These are phyloP conservation scores for Brachyptera risi DNA, from an alignment of 2,888 invertebrate species.

Conservation along the genomic window DNA sequence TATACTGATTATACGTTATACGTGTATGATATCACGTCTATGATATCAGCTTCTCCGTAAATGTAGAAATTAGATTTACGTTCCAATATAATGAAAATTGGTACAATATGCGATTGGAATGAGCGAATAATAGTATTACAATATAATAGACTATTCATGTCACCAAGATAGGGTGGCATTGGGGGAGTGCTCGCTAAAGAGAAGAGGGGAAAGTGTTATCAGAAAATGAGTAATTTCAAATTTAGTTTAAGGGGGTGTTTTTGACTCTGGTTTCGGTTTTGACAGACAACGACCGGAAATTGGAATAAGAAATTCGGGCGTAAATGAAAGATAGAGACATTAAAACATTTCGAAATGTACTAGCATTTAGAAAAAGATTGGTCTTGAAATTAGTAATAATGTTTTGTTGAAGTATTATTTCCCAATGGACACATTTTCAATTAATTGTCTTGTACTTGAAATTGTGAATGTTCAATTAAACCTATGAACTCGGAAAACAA, in stretches of 20 bases:
- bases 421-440: too few relatives aligned
- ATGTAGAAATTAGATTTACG: conserved; percentile 31
- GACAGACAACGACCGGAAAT: conserved; percentile 35
- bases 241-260: conserved; percentile 21
- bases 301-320: conserved; percentile 36
- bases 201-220: conserved; percentile 28
- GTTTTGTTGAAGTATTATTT: background rate
- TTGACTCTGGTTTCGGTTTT: conserved; percentile 26
- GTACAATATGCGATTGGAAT: conserved; percentile 29
- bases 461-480: too few relatives aligned
- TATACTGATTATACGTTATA: background rate
- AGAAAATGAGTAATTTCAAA: conserved; percentile 35
- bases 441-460: too few relatives aligned
- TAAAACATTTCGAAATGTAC: background rate
- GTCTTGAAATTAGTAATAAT: too few relatives aligned
- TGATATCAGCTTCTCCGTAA: conserved; percentile 1
- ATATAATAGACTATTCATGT: conserved; percentile 32
- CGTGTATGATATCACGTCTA: background rate
- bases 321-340: conserved; percentile 34
- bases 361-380: too few relatives aligned
- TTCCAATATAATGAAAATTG: conserved; percentile 29
- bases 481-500: too few relatives aligned
- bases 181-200: background rate
- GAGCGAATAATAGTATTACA: conserved; percentile 32
- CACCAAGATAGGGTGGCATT: conserved; percentile 17